A percentile compares a stretch with the other conserved stretches of the same genome.
phyloP scores from a whole-genome alignment of 2,113 vertebrate genomes.

The Cercopithecus mona region DNA sequence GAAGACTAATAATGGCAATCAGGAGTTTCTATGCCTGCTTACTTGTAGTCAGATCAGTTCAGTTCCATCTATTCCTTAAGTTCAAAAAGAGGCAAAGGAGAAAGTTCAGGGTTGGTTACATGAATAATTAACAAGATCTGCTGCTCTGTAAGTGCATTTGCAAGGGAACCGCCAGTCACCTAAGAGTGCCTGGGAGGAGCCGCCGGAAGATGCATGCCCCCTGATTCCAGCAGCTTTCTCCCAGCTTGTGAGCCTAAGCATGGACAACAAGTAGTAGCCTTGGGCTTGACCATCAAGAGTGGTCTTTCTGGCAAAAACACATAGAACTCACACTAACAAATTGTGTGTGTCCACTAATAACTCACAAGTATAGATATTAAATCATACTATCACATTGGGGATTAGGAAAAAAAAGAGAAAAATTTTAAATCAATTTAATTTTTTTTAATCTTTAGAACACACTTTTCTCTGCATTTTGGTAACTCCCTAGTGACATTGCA shows the following conservation, averaged over 20 bases:
- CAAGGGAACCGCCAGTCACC: background rate
- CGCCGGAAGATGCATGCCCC: background rate
- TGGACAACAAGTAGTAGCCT: background rate
- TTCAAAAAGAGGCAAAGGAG: background rate
- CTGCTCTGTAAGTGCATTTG: background rate
- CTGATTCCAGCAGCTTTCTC: background rate
- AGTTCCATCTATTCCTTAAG: background rate
- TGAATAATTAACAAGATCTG: background rate
- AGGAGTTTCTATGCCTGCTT: background rate
- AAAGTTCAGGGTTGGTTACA: background rate
- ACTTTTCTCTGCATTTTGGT: background rate
- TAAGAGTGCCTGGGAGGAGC: too few species aligned
- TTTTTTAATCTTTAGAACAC: background rate
- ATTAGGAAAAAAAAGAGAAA: too few species aligned
- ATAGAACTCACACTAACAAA: background rate
- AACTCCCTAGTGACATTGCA: background rate
- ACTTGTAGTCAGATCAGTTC: background rate
- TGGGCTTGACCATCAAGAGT: background rate
- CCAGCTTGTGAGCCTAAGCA: background rate
- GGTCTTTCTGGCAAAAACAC: background rate
- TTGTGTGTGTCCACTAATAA: background rate
- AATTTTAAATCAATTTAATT: background rate
- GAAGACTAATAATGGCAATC: conserved; percentile 11
- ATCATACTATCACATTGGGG: too few species aligned
- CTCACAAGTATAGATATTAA: background rate